A percentile compares a stretch with the other conserved stretches of the same genome.
These are phyloP conservation scores for Drosophila littoralis DNA, from an alignment of 1,140 invertebrate species.

Conservation along the genomic window DNA sequence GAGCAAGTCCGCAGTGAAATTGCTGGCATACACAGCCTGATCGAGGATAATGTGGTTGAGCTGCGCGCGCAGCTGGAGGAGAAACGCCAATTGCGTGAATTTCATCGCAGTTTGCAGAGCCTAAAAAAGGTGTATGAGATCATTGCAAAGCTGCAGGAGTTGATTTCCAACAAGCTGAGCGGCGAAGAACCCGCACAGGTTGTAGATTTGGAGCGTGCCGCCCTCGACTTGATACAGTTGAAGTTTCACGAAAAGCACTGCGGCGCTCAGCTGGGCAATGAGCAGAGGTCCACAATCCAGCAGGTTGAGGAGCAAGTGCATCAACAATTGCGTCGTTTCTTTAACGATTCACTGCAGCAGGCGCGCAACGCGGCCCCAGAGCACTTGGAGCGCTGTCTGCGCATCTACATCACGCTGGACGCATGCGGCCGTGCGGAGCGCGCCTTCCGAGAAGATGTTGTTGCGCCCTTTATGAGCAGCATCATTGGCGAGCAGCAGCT, in stretches of 20 bases:
- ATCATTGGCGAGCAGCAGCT: slow-evolving; percentile 91
- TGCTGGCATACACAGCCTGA: slow-evolving; percentile 85
- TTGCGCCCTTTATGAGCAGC: slow-evolving; percentile 89
- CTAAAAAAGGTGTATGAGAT: slow-evolving; percentile 70
- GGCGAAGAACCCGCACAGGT: slow-evolving; percentile 79
- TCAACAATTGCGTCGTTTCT: slow-evolving; percentile 86
- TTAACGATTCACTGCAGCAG: slow-evolving; percentile 86
- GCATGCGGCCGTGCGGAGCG: slow-evolving; percentile 89
- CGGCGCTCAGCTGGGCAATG: slow-evolving; percentile 80
- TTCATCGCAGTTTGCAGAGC: slow-evolving; percentile 69
- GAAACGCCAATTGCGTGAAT: slow-evolving; percentile 66
- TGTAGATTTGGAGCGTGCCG: slow-evolving; percentile 76
- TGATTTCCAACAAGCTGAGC: slow-evolving; percentile 61
- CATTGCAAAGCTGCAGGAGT: slow-evolving; percentile 59
- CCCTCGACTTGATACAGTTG: slow-evolving; percentile 74
- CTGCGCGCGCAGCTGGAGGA: slow-evolving; percentile 64
- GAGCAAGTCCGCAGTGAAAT: slow-evolving; percentile 92
- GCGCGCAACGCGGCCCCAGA: slow-evolving; percentile 84
- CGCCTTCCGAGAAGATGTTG: slow-evolving; percentile 89
- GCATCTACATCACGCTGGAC: slow-evolving; percentile 88
- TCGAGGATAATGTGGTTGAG: slow-evolving; percentile 67
- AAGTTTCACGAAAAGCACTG: slow-evolving; percentile 77
- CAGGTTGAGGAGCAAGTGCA: slow-evolving; percentile 86
- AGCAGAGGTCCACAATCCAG: slow-evolving; percentile 85
- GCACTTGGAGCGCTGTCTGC: slow-evolving; percentile 87